These are phyloP conservation scores for Camponotus vicinus DNA, from an alignment of 1,140 invertebrate genomes.

Conservation along the genomic window DNA sequence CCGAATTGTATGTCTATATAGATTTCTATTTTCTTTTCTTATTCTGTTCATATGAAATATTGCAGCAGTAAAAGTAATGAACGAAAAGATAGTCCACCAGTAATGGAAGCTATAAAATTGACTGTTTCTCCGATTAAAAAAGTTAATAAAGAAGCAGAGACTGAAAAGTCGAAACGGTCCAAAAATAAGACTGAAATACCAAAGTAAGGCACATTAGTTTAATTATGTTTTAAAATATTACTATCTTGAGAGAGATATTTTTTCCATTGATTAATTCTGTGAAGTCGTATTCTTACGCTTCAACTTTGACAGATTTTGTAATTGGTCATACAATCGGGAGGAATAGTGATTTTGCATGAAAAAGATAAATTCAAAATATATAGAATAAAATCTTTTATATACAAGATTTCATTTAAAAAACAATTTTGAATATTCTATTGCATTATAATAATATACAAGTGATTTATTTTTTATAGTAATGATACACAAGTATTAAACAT, in stretches of 20 bases:
- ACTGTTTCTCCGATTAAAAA: constrained; percentile 84
- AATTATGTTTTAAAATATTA: neutral
- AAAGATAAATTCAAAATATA: too few species aligned
- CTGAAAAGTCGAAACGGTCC: constrained; percentile 84
- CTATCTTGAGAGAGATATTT: neutral
- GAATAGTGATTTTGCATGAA: too few species aligned
- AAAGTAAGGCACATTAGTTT: constrained; percentile 83
- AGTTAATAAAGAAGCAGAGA: constrained; percentile 79
- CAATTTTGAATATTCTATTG: too few species aligned
- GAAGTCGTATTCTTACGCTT: too few species aligned
- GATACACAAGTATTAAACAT: too few species aligned
- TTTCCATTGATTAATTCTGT: too few species aligned
- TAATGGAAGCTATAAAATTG: constrained; percentile 83
- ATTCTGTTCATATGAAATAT: constrained; percentile 34
- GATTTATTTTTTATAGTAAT: too few species aligned
- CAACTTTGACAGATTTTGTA: too few species aligned
- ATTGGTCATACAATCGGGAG: too few species aligned
- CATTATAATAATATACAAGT: too few species aligned
- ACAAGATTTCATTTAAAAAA: too few species aligned
- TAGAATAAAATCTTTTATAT: too few species aligned
- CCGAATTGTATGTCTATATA: neutral
- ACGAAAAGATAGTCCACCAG: constrained; percentile 82
- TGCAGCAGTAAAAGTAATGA: constrained; percentile 82
- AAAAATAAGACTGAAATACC: constrained; percentile 86
- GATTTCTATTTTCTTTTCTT: neutral